phyloP scores from a whole-genome alignment of 2,113 vertebrate species.

The Arothron firmamentum region DNA sequence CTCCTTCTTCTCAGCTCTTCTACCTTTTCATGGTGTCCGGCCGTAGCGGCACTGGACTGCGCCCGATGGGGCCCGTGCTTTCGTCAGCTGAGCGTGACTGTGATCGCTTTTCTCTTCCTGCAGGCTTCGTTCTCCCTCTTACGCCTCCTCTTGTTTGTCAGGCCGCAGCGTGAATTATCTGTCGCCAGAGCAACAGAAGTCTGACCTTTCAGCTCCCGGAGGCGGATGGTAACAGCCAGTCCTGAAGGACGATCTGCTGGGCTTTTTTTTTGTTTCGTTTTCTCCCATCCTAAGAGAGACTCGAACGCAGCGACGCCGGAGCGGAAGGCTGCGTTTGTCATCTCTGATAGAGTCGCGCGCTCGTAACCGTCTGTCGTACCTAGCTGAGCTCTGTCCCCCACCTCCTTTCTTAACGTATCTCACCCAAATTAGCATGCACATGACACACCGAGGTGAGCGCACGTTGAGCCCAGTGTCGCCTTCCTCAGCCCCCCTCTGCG shows the following conservation, averaged over 20 bases:
- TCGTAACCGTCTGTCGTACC: background rate
- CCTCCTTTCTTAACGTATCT: slow-evolving; percentile 34
- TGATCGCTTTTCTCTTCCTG: background rate
- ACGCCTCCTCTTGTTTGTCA: slow-evolving; percentile 15
- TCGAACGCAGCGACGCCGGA: background rate
- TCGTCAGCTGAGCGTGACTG: too few relatives aligned
- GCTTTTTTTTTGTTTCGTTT: background rate
- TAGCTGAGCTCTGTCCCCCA: background rate
- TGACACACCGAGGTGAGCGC: slow-evolving; percentile 29
- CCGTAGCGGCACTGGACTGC: too few relatives aligned
- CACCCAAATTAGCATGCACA: slow-evolving; percentile 12
- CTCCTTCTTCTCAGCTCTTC: too few relatives aligned
- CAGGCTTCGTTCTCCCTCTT: slow-evolving; percentile 20
- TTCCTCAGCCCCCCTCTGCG: slow-evolving; percentile 50
- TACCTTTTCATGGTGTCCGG: too few relatives aligned
- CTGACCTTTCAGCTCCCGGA: slow-evolving; percentile 33
- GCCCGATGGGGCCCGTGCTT: too few relatives aligned
- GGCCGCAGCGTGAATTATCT: slow-evolving; percentile 20
- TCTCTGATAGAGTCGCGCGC: too few relatives aligned
- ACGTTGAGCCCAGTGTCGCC: slow-evolving; percentile 39
- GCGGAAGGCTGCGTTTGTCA: background rate
- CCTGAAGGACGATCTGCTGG: slow-evolving; percentile 4
- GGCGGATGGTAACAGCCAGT: slow-evolving; percentile 1
- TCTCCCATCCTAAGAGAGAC: too few relatives aligned
- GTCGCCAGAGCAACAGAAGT: slow-evolving; percentile 12